Percentiles rank a stretch among this genome's conserved stretches.
Conservation (phyloP, 1,140 invertebrate genomes). For the Asobara japonica region DNA sequence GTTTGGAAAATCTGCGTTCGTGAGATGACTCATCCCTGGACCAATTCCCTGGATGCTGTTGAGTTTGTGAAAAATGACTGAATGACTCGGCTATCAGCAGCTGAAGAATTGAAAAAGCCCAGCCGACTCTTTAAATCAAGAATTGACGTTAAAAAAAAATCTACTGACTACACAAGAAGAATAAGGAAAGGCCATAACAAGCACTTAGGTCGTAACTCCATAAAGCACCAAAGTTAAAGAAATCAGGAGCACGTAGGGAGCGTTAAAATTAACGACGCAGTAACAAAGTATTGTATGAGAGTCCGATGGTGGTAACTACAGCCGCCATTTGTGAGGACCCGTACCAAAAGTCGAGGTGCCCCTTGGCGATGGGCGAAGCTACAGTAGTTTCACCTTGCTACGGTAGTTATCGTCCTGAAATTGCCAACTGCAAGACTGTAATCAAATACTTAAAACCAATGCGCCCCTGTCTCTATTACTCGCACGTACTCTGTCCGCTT, state of each 20-base stretch:
- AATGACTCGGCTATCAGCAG: no score
- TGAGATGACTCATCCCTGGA: no score
- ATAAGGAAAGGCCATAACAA: constrained; percentile 22
- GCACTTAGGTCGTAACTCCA: constrained; percentile 31
- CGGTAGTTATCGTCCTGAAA: constrained; percentile 32
- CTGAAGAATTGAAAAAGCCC: no score
- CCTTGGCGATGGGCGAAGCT: constrained; percentile 43
- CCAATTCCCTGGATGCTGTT: no score
- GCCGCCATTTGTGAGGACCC: background rate
- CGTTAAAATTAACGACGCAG: constrained; percentile 65
- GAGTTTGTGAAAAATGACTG: no score
- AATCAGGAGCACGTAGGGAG: constrained; percentile 59
- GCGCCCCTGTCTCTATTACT: constrained; percentile 23
- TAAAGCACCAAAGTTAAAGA: constrained; percentile 52
- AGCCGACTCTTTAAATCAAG: background rate
- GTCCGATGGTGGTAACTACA: constrained; percentile 27
- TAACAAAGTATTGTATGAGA: constrained; percentile 61
- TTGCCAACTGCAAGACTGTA: constrained; percentile 48
- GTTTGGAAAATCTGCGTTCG: no score
- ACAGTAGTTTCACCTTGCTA: constrained; percentile 20
- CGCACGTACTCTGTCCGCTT: background rate
- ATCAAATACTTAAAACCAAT: constrained; percentile 62
- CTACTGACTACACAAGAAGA: constrained; percentile 4
- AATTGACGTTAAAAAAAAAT: background rate
- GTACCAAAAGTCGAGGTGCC: constrained; percentile 33